Evolutionary conservation across 2,113 vertebrate genomes (phyloP).

Genomic region (Pterocles orientalis): DNA sequence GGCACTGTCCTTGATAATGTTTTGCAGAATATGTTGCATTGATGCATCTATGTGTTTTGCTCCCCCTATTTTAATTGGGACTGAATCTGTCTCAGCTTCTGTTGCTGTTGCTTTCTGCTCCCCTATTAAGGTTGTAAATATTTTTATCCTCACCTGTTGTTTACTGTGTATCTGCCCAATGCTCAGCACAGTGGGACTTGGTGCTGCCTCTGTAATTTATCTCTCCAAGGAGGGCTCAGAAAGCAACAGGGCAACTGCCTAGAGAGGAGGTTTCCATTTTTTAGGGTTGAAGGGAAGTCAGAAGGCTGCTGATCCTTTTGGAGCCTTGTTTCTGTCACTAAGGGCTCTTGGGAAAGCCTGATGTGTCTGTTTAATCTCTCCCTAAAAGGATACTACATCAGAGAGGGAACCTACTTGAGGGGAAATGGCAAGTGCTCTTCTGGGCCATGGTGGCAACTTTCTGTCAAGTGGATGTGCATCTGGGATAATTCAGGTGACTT

Average conservation of each 20-base stretch:
- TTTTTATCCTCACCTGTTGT: not conserved
- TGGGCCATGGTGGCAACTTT: not conserved
- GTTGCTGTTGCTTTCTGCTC: not conserved
- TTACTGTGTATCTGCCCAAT: not conserved
- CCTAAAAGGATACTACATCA: not conserved
- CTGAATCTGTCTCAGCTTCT: not conserved
- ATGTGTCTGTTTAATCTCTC: not conserved
- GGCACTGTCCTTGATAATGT: not conserved
- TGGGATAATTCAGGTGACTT: not conserved
- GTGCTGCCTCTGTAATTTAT: not conserved
- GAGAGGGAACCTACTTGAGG: not conserved
- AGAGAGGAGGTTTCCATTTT: not conserved
- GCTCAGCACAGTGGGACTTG: not conserved
- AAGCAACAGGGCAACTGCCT: not conserved
- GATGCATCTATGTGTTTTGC: not conserved
- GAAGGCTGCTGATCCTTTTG: not conserved
- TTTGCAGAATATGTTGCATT: not conserved
- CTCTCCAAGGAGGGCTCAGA: not conserved
- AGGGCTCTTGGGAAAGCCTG: not conserved
- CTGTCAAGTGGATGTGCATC: not conserved
- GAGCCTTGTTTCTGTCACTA: not conserved
- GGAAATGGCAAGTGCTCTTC: not conserved
- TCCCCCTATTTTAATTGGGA: rapidly evolving
- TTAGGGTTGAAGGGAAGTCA: not conserved
- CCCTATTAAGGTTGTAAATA: not conserved